Percentiles rank a stretch among this genome's conserved stretches.
phyloP scores from a whole-genome alignment of 2,797 vertebrate genomes.

The Catamblyrhynchus diadema region DNA sequence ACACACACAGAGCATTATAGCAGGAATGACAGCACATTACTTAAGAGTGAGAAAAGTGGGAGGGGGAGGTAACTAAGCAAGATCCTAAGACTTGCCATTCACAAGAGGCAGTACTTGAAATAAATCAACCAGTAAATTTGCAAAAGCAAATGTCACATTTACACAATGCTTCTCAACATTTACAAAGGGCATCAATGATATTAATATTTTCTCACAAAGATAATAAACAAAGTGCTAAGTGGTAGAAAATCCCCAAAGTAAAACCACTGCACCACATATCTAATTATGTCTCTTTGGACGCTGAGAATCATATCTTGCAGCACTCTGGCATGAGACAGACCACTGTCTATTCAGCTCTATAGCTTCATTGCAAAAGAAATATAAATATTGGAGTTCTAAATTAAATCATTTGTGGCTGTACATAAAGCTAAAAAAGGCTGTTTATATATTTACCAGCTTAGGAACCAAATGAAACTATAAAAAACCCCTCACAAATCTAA shows the following conservation, averaged over 20 bases:
- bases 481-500: neutral
- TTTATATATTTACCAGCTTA: neutral
- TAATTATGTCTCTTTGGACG: constrained; percentile 6
- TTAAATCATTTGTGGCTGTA: neutral
- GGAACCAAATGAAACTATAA: neutral
- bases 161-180: neutral
- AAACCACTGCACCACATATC: neutral
- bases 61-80: neutral
- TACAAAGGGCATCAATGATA: neutral
- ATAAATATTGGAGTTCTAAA: neutral
- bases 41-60: neutral
- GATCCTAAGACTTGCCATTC: neutral
- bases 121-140: neutral
- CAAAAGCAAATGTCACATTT: neutral
- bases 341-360: neutral
- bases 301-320: neutral
- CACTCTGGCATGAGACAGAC: neutral
- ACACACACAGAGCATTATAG: neutral
- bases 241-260: neutral
- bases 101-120: neutral
- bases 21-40: neutral
- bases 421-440: neutral
- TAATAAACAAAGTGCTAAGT: constrained; percentile 8
- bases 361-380: neutral
- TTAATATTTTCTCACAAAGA: neutral